Base-by-base conservation (phyloP, 2,113 vertebrate species). In the Pelecanus crispus region DNA sequence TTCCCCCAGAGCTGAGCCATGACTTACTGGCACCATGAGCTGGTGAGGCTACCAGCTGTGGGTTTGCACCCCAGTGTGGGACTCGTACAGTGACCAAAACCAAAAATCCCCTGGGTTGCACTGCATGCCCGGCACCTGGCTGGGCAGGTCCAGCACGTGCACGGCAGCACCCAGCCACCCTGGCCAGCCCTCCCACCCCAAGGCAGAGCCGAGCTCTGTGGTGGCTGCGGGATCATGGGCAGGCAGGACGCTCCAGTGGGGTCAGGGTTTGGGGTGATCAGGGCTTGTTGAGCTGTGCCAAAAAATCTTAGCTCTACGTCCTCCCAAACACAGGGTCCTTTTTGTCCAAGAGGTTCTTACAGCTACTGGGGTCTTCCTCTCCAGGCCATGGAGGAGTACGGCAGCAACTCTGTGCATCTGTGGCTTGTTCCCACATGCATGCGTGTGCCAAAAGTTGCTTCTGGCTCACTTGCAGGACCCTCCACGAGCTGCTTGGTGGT, bases 121-220 rank as follows among this genome's bases (percentile, higher is more conserved):
- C 17, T 3, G 3, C 11, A 5, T 26, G 32, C 47, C 47, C 11
- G 6, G 61, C n/a, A 89, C 44, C 20, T 0, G 1, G 44, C 67
- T 83, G 62, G 72, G 40, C 62, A 34, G 11, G 67, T 55, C 17
- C 0, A 0, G 42, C 31, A 8, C 7, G 13, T 36, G 19, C 36
- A 42, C 1, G 0, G 61, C 36, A 74, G 59, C 65, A 61, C 5
- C 38, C 2, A 1, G 55, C 28, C 62, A 16, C 15, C 8, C 26
- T 0, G 0, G 38, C 15, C 67, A 77, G 56, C 62, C 34, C n/a
- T 74, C 21, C 24, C 5, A 11, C 31, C 13, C n/a, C 20, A 13
- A 34, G 47, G 50, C 13, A 26, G 32, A 87, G 59, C 31, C 2
- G 1, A 67, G 31, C 25, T 63, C 62, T 77, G 36, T 3, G 2